Percentiles rank a stretch among this genome's conserved stretches.
Conservation (phyloP, 2,113 vertebrate genomes). For the Hemiscyllium ocellatum region DNA sequence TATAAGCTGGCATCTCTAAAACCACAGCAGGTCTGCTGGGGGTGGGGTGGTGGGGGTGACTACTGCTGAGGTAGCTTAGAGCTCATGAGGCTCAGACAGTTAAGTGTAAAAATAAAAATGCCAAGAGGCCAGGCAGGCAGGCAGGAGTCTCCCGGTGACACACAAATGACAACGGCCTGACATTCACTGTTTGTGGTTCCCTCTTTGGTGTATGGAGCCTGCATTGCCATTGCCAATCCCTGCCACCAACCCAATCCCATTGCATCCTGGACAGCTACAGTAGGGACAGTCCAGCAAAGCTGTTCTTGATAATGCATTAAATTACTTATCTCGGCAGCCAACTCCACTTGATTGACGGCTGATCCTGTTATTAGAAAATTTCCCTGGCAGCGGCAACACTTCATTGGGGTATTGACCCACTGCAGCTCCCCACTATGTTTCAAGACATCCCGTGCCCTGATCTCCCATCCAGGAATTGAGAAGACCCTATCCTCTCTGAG, state of each 20-base stretch:
- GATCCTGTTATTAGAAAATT: background rate
- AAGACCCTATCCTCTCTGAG: background rate
- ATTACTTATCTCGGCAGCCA: background rate
- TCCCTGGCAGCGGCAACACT: background rate
- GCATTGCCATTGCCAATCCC: too few relatives aligned
- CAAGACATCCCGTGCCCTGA: background rate
- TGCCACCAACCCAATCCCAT: too few relatives aligned
- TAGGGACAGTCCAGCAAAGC: background rate
- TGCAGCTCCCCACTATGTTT: background rate
- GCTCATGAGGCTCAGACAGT: background rate
- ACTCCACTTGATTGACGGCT: background rate
- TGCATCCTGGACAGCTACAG: too few relatives aligned
- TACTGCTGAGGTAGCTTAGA: background rate
- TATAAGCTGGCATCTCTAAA: background rate
- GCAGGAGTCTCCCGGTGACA: background rate
- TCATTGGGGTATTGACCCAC: background rate
- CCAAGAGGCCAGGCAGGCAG: background rate
- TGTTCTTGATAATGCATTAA: background rate
- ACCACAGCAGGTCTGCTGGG: background rate
- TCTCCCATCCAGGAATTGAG: background rate
- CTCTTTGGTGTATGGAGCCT: too few relatives aligned
- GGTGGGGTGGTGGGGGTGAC: background rate
- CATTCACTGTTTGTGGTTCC: too few relatives aligned
- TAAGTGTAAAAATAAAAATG: background rate
- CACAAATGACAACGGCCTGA: background rate